Conservation (phyloP, 2,113 vertebrate species). For the Sorex araneus region DNA sequence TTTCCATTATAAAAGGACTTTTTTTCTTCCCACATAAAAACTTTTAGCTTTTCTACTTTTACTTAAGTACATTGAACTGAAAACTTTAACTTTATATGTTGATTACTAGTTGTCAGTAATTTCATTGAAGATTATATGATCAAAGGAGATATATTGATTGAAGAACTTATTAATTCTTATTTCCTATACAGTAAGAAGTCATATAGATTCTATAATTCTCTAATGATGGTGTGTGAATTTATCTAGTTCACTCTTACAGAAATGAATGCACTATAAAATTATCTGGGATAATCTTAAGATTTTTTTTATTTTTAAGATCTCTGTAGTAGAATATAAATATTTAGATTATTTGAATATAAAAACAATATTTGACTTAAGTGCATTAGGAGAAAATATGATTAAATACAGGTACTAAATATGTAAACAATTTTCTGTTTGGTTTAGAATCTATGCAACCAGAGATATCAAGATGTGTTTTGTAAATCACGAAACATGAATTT, state of each 20-base stretch:
- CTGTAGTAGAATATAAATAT: too few species aligned
- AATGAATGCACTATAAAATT: too few species aligned
- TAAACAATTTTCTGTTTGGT: background rate
- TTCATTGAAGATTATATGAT: background rate
- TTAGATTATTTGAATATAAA: too few species aligned
- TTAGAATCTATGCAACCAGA: background rate
- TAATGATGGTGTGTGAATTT: too few species aligned
- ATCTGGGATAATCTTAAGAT: too few species aligned
- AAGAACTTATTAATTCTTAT: background rate
- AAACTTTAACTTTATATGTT: background rate
- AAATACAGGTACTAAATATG: background rate
- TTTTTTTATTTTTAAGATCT: too few species aligned
- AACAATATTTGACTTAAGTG: too few species aligned
- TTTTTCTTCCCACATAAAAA: background rate
- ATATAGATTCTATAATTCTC: too few species aligned
- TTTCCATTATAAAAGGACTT: conserved; percentile 4
- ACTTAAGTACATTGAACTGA: background rate
- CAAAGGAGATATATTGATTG: background rate
- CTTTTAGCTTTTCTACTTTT: background rate
- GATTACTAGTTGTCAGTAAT: background rate
- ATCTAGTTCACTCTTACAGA: too few species aligned
- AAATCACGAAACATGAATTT: background rate
- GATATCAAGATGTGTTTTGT: background rate
- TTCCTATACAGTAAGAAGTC: too few species aligned
- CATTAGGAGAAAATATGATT: background rate